Evolutionary conservation across 2,797 vertebrate species (phyloP).

Genomic region (Coregonus ussuriensis): DNA sequence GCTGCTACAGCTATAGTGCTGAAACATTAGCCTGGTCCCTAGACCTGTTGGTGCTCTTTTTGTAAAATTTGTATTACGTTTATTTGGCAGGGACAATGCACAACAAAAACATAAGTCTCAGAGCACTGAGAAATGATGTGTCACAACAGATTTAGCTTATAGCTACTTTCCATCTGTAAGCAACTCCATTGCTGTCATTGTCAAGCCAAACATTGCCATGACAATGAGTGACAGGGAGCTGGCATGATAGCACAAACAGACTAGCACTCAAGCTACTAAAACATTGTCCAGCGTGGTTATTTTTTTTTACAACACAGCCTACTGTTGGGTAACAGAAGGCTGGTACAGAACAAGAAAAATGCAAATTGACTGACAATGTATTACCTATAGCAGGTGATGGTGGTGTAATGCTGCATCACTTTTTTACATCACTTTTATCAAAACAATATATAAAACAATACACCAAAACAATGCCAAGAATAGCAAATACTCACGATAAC

Average conservation of each 20-base stretch:
- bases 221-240: neutral
- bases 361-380: neutral
- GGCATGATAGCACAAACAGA: neutral
- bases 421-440: too few species aligned
- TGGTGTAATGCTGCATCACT: neutral
- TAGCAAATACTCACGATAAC: neutral
- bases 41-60: neutral
- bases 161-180: too few species aligned
- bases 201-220: neutral
- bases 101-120: too few species aligned
- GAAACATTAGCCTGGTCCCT: neutral
- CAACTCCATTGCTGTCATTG: neutral
- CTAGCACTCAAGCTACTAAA: neutral
- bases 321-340: neutral
- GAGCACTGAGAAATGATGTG: too few species aligned
- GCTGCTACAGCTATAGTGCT: slow-evolving; percentile 6
- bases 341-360: neutral
- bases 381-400: neutral
- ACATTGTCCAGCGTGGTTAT: neutral
- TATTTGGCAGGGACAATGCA: too few species aligned
- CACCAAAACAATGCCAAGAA: neutral
- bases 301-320: neutral
- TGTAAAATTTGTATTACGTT: neutral
- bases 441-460: too few species aligned
- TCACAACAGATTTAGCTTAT: too few species aligned